Evolutionary conservation across 92 coral and sea anemone species (phyloP), one percentile per base, ranked within the genome.

Genomic region (Nematostella vectensis): DNA sequence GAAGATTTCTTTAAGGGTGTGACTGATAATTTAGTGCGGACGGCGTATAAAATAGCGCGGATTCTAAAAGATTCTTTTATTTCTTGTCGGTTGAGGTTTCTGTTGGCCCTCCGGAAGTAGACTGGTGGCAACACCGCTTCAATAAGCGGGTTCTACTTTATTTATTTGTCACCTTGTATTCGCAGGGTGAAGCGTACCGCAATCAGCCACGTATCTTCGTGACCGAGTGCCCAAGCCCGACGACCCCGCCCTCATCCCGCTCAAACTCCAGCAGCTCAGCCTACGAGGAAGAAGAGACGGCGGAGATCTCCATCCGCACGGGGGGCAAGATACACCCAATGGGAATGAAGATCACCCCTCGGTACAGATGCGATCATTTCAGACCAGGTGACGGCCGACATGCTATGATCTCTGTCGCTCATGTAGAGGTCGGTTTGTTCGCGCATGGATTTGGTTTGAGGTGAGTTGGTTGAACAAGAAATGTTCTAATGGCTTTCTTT

Each of bases 391-490:
- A 20, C 11, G 18, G 15, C 22, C 15, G 11, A 22, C 27, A 13
- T 17, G 18, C 58, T 10, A 39, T 61, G 47, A 57, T 59, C 27
- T 44, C 31, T 21, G 59, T 76, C 23, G 57, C 1, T 2, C 67
- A 69, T 11, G 62, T 76, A n/a, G 50, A 51, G 22, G 2, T 62
- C 0, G 83, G 63, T n/a, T 43, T 68, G 21, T 76, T 54, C 58
- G 65, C 77, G 19, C 83, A 76, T 50, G 83, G 83, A 3, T 62
- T 76, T 55, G 83, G 83, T 3, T 36, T 76, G 37, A 76, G 77
- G 83, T 69, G 69, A 10, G 31, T 66, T 33, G 15, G 15, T 33
- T 15, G 15, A 33, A 6, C 40, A 6, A 33, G 40, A n/a, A n/a
- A n/a, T n/a, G n/a, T n/a, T n/a, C n/a, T n/a, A n/a, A n/a, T n/a